Evolutionary conservation across 1,140 invertebrate species (phyloP).

Genomic region (Acromyrmex charruanus): DNA sequence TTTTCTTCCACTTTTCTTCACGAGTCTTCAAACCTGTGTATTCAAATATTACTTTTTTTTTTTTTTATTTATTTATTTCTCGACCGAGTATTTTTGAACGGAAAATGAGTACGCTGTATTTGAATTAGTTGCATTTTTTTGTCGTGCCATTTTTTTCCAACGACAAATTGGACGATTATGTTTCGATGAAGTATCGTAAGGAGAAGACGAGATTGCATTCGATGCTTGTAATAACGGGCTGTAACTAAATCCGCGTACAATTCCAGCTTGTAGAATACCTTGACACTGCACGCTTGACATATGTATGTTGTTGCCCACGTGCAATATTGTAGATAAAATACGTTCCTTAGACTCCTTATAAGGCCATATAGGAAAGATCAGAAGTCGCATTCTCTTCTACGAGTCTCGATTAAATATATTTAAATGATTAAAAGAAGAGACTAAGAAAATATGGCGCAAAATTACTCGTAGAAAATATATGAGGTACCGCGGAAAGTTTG

Average conservation of each 20-base stretch:
- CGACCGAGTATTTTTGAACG: neutral
- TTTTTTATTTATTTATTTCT: neutral
- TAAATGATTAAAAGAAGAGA: neutral
- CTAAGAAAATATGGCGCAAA: neutral
- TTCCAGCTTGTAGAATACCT: conserved; percentile 77
- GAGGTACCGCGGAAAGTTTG: too few relatives aligned
- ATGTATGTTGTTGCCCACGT: conserved; percentile 81
- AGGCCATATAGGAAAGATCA: conserved; percentile 10
- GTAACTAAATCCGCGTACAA: conserved; percentile 75
- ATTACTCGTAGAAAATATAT: neutral
- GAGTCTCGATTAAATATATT: conserved; percentile 13
- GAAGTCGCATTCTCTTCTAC: conserved; percentile 12
- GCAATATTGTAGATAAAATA: conserved; percentile 83
- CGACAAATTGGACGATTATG: conserved; percentile 2
- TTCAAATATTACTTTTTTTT: neutral
- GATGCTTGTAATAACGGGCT: conserved; percentile 55
- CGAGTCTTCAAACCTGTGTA: neutral
- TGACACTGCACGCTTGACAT: conserved; percentile 78
- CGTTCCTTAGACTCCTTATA: conserved; percentile 79
- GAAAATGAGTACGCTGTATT: neutral
- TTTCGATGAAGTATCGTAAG: conserved; percentile 11
- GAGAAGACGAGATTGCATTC: conserved; percentile 21
- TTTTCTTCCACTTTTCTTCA: neutral
- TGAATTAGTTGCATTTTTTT: neutral
- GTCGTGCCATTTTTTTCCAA: neutral